Evolutionary conservation across 1,140 invertebrate genomes (phyloP), one percentile per base, ranked within the genome.

Genomic region (Adelges cooleyi): DNA sequence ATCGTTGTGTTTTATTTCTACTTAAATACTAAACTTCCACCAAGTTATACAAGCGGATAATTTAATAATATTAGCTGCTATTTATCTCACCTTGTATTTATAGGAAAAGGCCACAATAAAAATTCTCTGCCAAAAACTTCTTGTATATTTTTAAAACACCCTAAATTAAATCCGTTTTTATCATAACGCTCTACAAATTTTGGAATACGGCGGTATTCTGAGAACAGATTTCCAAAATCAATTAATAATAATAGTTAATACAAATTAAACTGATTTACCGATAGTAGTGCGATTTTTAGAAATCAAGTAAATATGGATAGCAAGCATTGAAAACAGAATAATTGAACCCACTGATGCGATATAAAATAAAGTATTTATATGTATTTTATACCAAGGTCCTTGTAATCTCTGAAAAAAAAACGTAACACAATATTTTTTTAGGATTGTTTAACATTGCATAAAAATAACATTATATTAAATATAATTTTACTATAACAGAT

Each of bases 321-420:
- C 85, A 78, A 98, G 93, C 33, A 99, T 80, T 66, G 93, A 96
- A 48, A 89, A 85, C 68, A 98, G 81, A 77, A 90, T 95, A 68
- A 98, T 86, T 66, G 89, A 91, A 80, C 98, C 98, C 93, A 98
- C 97, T 29, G 92, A 80, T 25, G 93, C 84, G 40, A 97, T 90
- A 78, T 98, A 96, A 78, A 98, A 97, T 44, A 98, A 82, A 77
- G 98, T 97, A 62, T 98, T 79, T 69, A 98, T 86, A 77, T 98
- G 93, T 78, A 98, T 95, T 71, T 86, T 84, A 23, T 88, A n/a
- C n/a, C n/a, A 88, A 71, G 83, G 80, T 69, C 82, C 81, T 42
- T 89, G 75, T 71, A 88, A 81, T 66, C 84, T 83, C 86, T 86
- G 76, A 77, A 70, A 69, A 25, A 13, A 65, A 69, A 70, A 66